These are phyloP conservation scores for Sinocyclocheilus maitianheensis DNA, from an alignment of 2,113 vertebrate genomes.

Conservation along the genomic window DNA sequence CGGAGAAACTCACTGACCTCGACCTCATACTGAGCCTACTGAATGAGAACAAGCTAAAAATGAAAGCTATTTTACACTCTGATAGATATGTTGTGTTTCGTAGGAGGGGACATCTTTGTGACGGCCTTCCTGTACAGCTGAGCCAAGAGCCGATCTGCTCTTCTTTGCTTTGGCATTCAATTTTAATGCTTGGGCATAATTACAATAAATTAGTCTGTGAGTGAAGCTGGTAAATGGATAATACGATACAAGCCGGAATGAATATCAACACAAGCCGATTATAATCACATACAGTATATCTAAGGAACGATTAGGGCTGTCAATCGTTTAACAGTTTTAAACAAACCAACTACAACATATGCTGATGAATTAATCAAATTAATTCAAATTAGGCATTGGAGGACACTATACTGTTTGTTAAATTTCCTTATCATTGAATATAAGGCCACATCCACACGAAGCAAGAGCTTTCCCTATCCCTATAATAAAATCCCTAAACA, in stretches of 20 bases:
- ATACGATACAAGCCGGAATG: conserved; percentile 20
- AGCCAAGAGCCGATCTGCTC: conserved; percentile 41
- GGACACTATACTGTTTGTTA: neutral
- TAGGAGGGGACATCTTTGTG: conserved; percentile 11
- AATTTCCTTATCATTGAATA: neutral
- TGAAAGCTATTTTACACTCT: conserved; percentile 44
- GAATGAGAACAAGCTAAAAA: conserved; percentile 28
- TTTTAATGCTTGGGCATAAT: conserved; percentile 46
- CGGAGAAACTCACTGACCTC: conserved; percentile 14
- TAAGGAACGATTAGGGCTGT: conserved; percentile 6
- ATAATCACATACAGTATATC: conserved; percentile 42
- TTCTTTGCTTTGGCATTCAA: conserved; percentile 52
- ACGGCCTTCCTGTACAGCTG: conserved; percentile 1
- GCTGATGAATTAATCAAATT: neutral
- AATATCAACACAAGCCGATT: conserved; percentile 44
- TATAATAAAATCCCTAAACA: too few species aligned
- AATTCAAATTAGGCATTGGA: neutral
- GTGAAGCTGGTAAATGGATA: conserved; percentile 27
- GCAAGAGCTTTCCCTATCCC: too few species aligned
- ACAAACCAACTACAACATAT: neutral
- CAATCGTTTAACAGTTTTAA: conserved; percentile 18
- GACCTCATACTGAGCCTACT: conserved; percentile 17
- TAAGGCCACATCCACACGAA: neutral
- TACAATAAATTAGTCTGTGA: conserved; percentile 38
- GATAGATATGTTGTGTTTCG: conserved; percentile 16